Evolutionary conservation across 2,888 invertebrate genomes (phyloP).

Genomic region (Caenorhabditis doughertyi): DNA sequence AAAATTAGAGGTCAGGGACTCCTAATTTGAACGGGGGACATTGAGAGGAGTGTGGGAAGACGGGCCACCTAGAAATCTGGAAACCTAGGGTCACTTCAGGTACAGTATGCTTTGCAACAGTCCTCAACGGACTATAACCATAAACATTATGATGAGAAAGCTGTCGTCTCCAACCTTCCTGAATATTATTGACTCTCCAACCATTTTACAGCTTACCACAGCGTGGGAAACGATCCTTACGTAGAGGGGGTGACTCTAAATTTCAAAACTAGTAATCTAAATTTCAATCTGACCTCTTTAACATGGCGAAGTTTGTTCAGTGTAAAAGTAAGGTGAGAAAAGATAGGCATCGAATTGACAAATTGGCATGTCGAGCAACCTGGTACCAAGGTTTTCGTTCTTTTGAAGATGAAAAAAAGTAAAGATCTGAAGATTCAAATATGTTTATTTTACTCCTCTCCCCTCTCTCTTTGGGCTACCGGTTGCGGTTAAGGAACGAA

Average conservation of each 20-base stretch:
- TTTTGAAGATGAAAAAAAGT: background rate
- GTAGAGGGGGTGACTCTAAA: background rate
- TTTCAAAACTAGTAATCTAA: slow-evolving; percentile 15
- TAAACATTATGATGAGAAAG: background rate
- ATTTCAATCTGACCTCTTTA: slow-evolving; percentile 61
- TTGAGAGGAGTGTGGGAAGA: background rate
- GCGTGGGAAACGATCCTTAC: slow-evolving; percentile 1
- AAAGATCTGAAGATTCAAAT: background rate
- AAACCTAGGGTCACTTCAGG: background rate
- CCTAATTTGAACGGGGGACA: slow-evolving; percentile 28
- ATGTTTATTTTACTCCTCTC: slow-evolving; percentile 12
- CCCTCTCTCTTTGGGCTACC: background rate
- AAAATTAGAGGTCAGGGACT: slow-evolving; percentile 45
- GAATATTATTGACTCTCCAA: slow-evolving; percentile 17
- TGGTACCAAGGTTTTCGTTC: slow-evolving; percentile 51
- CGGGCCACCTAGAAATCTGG: background rate
- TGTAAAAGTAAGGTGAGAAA: slow-evolving; percentile 61
- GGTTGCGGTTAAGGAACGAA: background rate
- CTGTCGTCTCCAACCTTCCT: slow-evolving; percentile 6
- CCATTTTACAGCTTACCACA: slow-evolving; percentile 7
- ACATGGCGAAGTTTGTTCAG: too few relatives aligned
- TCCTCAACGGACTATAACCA: background rate
- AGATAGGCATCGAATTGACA: slow-evolving; percentile 54
- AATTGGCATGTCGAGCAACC: slow-evolving; percentile 56
- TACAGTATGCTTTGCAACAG: background rate